Evolutionary conservation across 1,140 invertebrate genomes (phyloP), one percentile per base, ranked within the genome.

Genomic region (Atopsyche davidsoni): DNA sequence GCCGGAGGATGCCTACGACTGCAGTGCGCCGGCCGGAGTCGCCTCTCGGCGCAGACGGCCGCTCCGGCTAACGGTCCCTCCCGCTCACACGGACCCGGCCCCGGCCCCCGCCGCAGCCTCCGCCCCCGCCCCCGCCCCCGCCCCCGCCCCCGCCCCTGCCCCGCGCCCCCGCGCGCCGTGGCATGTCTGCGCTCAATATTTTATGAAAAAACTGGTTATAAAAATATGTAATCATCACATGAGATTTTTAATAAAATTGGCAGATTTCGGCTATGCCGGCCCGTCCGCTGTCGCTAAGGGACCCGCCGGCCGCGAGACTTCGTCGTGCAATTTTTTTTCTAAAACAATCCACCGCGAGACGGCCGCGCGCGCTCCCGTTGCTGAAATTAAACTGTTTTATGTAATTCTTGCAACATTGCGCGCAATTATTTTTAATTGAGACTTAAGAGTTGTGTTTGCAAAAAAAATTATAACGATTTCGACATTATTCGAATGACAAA

Each of bases 161-260:
- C 28, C 22, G n/a, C n/a, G n/a, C n/a, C 24, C n/a, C 34, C 38
- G 38, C 23, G n/a, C 24, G 22, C 13, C 18, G 50, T 54, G 46
- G 53, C 53, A 55, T 55, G 53, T 50, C 53, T 55, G 42, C 47
- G 23, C 46, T 46, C 53, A 50, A 55, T 55, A 55, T 55, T 51
- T 55, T 47, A 55, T 55, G 46, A 25, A 51, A 38, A 46, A 55
- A 55, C 53, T 55, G 53, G 53, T 55, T 55, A 55, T 55, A 55
- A 55, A 54, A 55, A 55, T 46, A 51, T 55, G 46, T 50, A 50
- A 55, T 55, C 53, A 50, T 41, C 46, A 55, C 42, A 28, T 46
- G 36, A 46, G 34, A 46, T 50, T 55, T 55, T 55, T 50, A 55
- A 55, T 55, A 55, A 55, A 55, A 55, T 51, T 25, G 36, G n/a